Evolutionary conservation across 2,797 vertebrate species (phyloP).

Genomic region (Zalophus californianus): DNA sequence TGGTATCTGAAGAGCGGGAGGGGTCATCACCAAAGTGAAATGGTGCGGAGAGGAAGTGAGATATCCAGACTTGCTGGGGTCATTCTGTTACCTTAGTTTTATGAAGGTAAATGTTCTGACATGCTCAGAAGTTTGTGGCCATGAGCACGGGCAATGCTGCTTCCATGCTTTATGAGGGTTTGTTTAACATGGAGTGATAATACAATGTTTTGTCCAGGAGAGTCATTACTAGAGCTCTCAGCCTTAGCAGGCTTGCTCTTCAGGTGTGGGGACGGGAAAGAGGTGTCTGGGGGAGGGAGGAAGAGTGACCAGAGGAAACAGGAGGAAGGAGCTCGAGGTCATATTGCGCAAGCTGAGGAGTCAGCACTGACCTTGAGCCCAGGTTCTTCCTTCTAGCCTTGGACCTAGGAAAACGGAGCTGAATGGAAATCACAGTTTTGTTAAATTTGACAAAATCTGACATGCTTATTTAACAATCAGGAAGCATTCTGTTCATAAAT

Average conservation of each 20-base stretch:
- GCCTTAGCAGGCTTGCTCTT: not conserved
- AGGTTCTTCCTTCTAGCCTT: not conserved
- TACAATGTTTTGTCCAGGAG: not conserved
- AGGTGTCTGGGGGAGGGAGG: not conserved
- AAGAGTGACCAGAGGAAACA: not conserved
- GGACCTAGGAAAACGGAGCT: not conserved
- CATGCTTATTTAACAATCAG: not conserved
- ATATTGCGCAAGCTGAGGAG: not conserved
- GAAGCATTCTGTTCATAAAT: not conserved
- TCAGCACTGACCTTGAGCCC: not conserved
- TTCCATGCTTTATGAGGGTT: not conserved
- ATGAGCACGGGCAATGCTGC: not conserved
- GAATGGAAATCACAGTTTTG: constrained; percentile 1
- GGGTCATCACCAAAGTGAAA: not conserved
- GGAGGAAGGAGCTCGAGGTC: not conserved
- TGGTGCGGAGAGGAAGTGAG: not conserved
- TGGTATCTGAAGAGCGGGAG: not conserved
- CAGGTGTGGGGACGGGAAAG: not conserved
- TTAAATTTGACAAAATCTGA: not conserved
- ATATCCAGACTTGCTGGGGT: constrained; percentile 24
- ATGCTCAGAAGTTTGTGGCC: not conserved
- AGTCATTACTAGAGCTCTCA: not conserved
- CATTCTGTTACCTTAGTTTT: constrained; percentile 41
- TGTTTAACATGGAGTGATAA: not conserved
- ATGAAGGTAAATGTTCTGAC: not conserved